Conservation (phyloP, 2,113 vertebrate species). For the Catharus fuscescens region DNA sequence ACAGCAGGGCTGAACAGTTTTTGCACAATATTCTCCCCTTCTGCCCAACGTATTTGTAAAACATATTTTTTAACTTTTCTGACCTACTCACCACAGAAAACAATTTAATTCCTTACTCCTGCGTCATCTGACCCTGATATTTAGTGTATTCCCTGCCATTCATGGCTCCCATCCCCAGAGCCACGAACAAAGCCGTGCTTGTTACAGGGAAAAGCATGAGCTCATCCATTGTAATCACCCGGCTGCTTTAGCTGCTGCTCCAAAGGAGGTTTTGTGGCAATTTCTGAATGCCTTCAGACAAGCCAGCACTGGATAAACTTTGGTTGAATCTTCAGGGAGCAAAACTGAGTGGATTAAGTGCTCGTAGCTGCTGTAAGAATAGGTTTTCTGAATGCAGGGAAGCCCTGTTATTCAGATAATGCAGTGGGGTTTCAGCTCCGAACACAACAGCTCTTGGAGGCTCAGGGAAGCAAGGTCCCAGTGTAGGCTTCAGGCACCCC, state of each 20-base stretch:
- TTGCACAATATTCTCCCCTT: neutral
- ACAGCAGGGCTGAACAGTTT: neutral
- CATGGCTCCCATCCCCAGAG: slow-evolving; percentile 15
- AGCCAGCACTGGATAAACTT: slow-evolving; percentile 42
- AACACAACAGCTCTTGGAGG: neutral
- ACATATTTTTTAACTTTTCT: neutral
- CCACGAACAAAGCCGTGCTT: slow-evolving; percentile 46
- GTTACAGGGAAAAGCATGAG: slow-evolving; percentile 57
- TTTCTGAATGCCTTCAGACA: slow-evolving; percentile 62
- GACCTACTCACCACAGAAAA: neutral
- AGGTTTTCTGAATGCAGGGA: slow-evolving; percentile 27
- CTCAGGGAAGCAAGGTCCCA: neutral
- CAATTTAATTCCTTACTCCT: neutral
- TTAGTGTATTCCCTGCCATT: slow-evolving; percentile 35
- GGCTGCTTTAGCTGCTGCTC: slow-evolving; percentile 21
- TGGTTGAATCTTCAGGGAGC: slow-evolving; percentile 42
- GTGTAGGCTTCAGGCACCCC: neutral
- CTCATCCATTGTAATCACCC: slow-evolving; percentile 63
- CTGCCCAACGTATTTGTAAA: neutral
- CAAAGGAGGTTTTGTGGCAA: slow-evolving; percentile 59
- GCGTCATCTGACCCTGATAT: neutral
- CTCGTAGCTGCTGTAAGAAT: neutral
- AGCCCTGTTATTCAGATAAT: slow-evolving; percentile 15
- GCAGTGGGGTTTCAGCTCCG: neutral
- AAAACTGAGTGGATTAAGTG: slow-evolving; percentile 60